A percentile compares a stretch with the other conserved stretches of the same genome.
Evolutionary conservation across 2,113 vertebrate genomes (phyloP).

Genomic region (Peucedramus taeniatus): DNA sequence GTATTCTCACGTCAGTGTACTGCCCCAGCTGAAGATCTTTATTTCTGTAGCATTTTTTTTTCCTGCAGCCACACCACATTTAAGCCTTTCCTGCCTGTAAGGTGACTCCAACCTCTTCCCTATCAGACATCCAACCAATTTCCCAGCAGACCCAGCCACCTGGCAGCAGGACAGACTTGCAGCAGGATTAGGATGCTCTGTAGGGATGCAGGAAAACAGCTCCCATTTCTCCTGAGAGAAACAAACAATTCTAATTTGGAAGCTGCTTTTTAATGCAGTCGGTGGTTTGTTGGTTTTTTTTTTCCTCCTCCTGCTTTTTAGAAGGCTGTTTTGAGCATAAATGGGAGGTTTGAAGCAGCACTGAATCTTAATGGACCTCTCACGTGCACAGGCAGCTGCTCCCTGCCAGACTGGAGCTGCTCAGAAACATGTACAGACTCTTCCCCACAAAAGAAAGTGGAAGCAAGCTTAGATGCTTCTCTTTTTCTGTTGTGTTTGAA

Average conservation of each 20-base stretch:
- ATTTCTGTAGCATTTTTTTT: neutral
- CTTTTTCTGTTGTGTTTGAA: neutral
- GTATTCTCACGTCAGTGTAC: neutral
- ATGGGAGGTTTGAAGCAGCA: neutral
- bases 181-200: neutral
- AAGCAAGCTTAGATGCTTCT: neutral
- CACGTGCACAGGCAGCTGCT: constrained; percentile 40
- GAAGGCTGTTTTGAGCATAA: neutral
- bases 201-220: neutral
- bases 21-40: neutral
- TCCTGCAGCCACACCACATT: neutral
- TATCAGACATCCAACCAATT: neutral
- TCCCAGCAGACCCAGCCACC: neutral
- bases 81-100: neutral
- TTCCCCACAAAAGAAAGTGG: neutral
- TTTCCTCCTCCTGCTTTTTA: neutral
- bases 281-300: neutral
- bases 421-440: neutral
- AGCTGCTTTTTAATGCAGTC: neutral
- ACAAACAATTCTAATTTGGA: neutral
- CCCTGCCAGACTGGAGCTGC: neutral
- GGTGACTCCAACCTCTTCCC: neutral
- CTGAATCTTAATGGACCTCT: neutral
- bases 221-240: neutral
- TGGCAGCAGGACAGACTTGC: neutral